Conservation (phyloP, 1,140 invertebrate species). For the Lordiphosa stackelbergi region DNA sequence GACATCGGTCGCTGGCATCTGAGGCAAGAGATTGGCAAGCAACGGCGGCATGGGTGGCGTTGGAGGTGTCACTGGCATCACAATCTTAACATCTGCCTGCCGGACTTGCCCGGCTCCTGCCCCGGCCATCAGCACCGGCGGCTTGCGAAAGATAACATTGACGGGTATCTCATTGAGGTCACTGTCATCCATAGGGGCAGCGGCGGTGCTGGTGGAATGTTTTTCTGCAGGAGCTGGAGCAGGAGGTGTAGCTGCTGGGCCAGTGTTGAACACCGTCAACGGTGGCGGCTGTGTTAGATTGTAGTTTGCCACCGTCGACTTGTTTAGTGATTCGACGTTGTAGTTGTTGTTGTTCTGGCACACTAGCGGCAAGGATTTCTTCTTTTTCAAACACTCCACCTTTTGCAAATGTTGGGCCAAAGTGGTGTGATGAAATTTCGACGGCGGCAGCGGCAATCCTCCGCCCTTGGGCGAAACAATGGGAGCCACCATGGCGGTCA, state of each 20-base stretch:
- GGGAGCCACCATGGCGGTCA: constrained; percentile 68
- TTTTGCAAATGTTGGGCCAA: constrained; percentile 72
- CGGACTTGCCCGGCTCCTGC: constrained; percentile 4
- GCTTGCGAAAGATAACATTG: constrained; percentile 72
- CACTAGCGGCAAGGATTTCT: constrained; percentile 54
- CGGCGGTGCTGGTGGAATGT: constrained; percentile 60
- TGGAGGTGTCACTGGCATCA: constrained; percentile 47
- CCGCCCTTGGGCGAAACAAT: constrained; percentile 59
- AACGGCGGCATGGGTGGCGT: constrained; percentile 31
- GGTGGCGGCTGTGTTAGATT: constrained; percentile 59
- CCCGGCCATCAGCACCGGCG: constrained; percentile 24
- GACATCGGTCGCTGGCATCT: constrained; percentile 7
- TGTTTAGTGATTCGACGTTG: constrained; percentile 35
- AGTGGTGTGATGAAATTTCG: constrained; percentile 73
- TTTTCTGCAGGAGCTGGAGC: constrained; percentile 29
- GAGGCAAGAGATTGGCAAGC: constrained; percentile 20
- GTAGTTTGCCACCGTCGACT: constrained; percentile 26
- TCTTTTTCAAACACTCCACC: constrained; percentile 65
- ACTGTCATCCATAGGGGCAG: constrained; percentile 32
- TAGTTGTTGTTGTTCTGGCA: constrained; percentile 50
- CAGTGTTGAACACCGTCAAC: constrained; percentile 49
- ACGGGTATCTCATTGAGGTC: constrained; percentile 75
- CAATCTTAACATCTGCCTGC: constrained; percentile 28
- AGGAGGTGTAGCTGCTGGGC: constrained; percentile 5
- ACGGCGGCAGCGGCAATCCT: constrained; percentile 59